Conservation (phyloP, 1,140 invertebrate genomes). For the Leguminivora glycinivorella region DNA sequence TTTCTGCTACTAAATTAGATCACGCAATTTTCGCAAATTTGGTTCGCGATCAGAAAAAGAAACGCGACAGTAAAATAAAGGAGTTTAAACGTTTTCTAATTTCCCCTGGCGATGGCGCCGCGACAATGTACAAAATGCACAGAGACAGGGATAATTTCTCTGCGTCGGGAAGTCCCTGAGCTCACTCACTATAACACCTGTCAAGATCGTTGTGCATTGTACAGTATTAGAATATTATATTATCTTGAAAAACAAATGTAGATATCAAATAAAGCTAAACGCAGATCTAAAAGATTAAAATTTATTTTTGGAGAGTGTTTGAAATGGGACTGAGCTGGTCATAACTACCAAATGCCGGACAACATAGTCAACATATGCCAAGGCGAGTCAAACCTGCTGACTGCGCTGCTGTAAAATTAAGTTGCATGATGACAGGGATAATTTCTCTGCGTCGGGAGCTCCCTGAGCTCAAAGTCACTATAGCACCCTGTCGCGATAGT, state of each 20-base stretch:
- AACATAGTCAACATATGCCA: too few relatives aligned
- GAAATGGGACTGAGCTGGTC: too few relatives aligned
- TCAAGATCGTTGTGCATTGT: neutral
- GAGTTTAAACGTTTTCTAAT: conserved; percentile 8
- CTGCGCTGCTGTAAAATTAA: too few relatives aligned
- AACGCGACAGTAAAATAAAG: neutral
- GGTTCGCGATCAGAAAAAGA: neutral
- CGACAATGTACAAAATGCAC: conserved; percentile 3
- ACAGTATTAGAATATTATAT: neutral
- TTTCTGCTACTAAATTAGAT: too few relatives aligned
- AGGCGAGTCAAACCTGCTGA: too few relatives aligned
- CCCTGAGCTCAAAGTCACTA: conserved; percentile 2
- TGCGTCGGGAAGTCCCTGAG: neutral
- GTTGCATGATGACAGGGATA: neutral
- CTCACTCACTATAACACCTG: conserved; percentile 11
- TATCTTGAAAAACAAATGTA: too few relatives aligned
- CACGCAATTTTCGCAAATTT: too few relatives aligned
- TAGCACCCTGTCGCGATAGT: neutral
- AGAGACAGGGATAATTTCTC: conserved; percentile 2
- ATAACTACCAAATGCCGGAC: too few relatives aligned
- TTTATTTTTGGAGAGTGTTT: too few relatives aligned
- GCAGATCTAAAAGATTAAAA: too few relatives aligned
- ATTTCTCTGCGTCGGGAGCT: conserved; percentile 1
- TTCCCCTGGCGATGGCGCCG: neutral
- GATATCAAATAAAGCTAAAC: too few relatives aligned